A percentile compares a stretch with the other conserved stretches of the same genome.
phyloP scores from a whole-genome alignment of 2,113 vertebrate species.

The Scopus umbretta region DNA sequence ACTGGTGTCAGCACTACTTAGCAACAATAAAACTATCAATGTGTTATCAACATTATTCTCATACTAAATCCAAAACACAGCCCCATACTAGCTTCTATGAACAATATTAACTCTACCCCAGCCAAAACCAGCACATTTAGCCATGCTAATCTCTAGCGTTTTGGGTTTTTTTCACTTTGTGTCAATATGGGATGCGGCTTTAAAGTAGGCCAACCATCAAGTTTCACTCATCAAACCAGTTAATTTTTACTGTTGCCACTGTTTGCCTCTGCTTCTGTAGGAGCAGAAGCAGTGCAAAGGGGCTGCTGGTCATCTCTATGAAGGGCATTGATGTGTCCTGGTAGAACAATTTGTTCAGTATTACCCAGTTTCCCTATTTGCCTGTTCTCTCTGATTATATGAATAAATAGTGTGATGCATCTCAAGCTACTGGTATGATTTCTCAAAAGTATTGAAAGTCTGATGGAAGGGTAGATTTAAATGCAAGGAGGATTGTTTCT shows the following conservation, averaged over 20 bases:
- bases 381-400: neutral
- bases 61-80: too few relatives aligned
- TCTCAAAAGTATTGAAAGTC: neutral
- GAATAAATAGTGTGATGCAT: neutral
- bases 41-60: too few relatives aligned
- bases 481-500: neutral
- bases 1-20: too few relatives aligned
- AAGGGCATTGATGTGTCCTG: neutral
- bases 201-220: neutral
- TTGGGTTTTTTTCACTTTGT: neutral
- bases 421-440: neutral
- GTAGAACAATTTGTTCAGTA: neutral
- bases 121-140: neutral
- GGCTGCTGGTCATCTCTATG: neutral
- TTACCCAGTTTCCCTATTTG: neutral
- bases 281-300: neutral
- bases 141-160: neutral
- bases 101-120: too few relatives aligned
- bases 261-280: neutral
- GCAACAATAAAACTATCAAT: too few relatives aligned
- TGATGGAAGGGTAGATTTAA: neutral
- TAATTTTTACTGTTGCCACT: neutral
- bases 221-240: neutral
- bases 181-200: neutral
- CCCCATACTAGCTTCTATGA: too few relatives aligned